These are phyloP conservation scores for Kuschelorhynchus macadamiae DNA, from an alignment of 2,888 invertebrate genomes.

Conservation along the genomic window DNA sequence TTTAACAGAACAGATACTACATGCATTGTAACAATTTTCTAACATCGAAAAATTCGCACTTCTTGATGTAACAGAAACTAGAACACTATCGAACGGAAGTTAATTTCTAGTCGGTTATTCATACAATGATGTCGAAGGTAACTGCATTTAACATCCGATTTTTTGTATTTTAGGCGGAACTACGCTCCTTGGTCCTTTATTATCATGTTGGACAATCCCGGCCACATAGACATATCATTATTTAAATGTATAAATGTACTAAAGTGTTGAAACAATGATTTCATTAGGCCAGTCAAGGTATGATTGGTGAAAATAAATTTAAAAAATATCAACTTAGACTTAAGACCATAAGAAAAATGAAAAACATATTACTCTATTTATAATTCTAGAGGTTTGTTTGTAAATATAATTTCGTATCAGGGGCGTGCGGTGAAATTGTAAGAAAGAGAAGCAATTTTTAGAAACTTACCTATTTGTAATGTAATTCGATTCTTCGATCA, in stretches of 20 bases:
- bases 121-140: constrained; percentile 15
- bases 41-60: background rate
- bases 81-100: constrained; percentile 2
- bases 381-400: too few relatives aligned
- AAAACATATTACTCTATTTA: too few relatives aligned
- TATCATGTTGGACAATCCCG: constrained; percentile 51
- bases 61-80: background rate
- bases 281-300: too few relatives aligned
- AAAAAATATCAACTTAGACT: background rate
- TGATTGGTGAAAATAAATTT: background rate
- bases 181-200: constrained; percentile 50
- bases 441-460: too few relatives aligned
- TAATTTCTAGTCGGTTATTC: constrained; percentile 21
- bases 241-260: constrained; percentile 24
- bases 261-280: constrained; percentile 18
- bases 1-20: background rate
- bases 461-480: too few relatives aligned
- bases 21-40: too few relatives aligned
- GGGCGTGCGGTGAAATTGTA: too few relatives aligned
- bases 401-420: too few relatives aligned
- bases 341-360: background rate
- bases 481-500: too few relatives aligned
- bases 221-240: too few relatives aligned
- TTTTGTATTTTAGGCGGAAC: constrained; percentile 49
- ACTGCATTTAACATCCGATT: constrained; percentile 33